A percentile compares a stretch with the other conserved stretches of the same genome.
These are phyloP conservation scores for Beris chalybata DNA, from an alignment of 2,888 invertebrate species.

Conservation along the genomic window DNA sequence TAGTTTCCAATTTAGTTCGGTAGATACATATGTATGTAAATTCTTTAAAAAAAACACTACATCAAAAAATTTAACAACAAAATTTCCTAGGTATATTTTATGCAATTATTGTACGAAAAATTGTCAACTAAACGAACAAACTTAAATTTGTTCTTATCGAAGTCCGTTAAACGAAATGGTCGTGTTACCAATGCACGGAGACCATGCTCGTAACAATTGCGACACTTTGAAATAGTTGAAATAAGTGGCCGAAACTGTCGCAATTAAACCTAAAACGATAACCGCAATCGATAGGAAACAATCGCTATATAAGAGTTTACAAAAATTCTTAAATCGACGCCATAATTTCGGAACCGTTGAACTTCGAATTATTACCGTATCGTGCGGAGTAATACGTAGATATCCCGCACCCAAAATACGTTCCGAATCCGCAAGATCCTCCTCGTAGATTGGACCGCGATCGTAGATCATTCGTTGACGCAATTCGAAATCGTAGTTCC, in stretches of 20 bases:
- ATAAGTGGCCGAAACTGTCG: constrained; percentile 71
- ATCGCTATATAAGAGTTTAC: constrained; percentile 54
- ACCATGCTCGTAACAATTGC: constrained; percentile 66
- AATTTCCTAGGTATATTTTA: not conserved
- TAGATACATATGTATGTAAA: no score
- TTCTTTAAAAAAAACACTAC: no score
- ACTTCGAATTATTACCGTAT: constrained; percentile 25
- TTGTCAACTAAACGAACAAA: not conserved
- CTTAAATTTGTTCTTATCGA: constrained; percentile 4
- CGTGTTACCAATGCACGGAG: constrained; percentile 72
- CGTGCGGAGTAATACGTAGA: not conserved
- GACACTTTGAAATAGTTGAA: constrained; percentile 69
- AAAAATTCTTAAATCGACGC: constrained; percentile 43
- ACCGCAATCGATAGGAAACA: constrained; percentile 62
- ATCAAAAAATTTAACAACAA: no score
- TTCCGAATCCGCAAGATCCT: not conserved
- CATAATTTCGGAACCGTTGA: constrained; percentile 39
- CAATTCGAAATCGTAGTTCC: constrained; percentile 45
- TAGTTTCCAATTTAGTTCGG: no score
- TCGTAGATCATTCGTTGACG: constrained; percentile 46
- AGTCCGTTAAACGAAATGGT: constrained; percentile 46
- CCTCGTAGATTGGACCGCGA: constrained; percentile 37
- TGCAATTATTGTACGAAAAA: no score
- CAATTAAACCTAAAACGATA: constrained; percentile 64
- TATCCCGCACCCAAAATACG: not conserved